Conservation (phyloP, 1,140 invertebrate species). For the Dolichoris vasculosae region DNA sequence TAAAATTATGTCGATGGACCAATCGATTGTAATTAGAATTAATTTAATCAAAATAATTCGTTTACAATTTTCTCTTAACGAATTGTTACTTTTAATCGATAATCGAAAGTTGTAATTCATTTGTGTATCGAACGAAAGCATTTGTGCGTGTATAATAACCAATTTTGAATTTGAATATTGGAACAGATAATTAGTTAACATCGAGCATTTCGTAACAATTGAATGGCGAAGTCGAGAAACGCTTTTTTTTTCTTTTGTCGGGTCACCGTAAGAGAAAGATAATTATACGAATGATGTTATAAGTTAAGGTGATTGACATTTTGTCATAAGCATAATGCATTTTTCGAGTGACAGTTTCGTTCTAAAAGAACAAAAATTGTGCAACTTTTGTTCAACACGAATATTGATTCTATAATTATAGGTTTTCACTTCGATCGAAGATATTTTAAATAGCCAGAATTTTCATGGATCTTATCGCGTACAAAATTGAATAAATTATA, state of each 20-base stretch:
- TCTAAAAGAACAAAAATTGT: not conserved
- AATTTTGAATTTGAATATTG: not conserved
- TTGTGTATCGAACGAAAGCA: not conserved
- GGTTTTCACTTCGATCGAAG: conserved; percentile 3
- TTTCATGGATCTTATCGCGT: not conserved
- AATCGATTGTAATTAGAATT: not conserved
- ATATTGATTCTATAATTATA: conserved; percentile 16
- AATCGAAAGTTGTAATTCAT: not conserved
- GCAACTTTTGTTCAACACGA: not conserved
- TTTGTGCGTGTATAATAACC: not conserved
- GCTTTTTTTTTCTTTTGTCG: not conserved
- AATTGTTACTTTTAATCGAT: not conserved
- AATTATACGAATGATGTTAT: not conserved
- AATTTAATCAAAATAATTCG: not conserved
- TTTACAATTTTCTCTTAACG: not conserved
- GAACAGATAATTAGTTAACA: not conserved
- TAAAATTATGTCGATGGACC: not conserved
- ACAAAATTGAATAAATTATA: not conserved
- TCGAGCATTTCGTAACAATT: not conserved
- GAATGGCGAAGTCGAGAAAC: not conserved
- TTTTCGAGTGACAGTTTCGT: not conserved
- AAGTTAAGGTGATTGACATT: conserved; percentile 11
- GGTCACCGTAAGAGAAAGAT: not conserved
- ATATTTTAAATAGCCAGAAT: not conserved
- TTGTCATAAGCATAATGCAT: conserved; percentile 19